Conservation (phyloP, 2,888 invertebrate species). For the Lottia scabra region DNA sequence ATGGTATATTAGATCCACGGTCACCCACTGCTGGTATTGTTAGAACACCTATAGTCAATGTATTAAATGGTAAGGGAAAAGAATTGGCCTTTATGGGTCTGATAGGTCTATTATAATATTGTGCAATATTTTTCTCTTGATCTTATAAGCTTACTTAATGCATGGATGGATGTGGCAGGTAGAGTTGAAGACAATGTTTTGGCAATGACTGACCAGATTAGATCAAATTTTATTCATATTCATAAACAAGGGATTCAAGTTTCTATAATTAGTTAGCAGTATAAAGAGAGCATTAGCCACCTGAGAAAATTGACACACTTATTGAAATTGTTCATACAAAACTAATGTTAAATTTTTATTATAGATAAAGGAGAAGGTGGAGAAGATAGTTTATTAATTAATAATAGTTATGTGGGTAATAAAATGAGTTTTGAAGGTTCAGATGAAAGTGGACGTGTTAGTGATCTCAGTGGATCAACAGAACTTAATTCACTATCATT, state of each 20-base stretch:
- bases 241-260: no score
- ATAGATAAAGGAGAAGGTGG: not conserved
- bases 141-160: no score
- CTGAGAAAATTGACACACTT: no score
- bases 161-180: no score
- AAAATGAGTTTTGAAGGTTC: not conserved
- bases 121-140: no score
- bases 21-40: conserved; percentile 41
- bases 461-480: not conserved
- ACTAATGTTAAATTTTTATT: not conserved
- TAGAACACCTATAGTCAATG: conserved; percentile 41
- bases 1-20: conserved; percentile 37
- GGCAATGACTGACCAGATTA: no score
- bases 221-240: no score
- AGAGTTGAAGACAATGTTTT: no score
- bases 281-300: no score
- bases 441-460: not conserved
- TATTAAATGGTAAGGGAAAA: not conserved
- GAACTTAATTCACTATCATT: conserved; percentile 10
- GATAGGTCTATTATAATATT: no score
- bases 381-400: not conserved
- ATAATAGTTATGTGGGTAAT: not conserved
- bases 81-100: not conserved
- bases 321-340: no score
- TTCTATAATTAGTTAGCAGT: no score